These are phyloP conservation scores for Chauna torquata DNA, from an alignment of 2,113 vertebrate species.

Conservation along the genomic window DNA sequence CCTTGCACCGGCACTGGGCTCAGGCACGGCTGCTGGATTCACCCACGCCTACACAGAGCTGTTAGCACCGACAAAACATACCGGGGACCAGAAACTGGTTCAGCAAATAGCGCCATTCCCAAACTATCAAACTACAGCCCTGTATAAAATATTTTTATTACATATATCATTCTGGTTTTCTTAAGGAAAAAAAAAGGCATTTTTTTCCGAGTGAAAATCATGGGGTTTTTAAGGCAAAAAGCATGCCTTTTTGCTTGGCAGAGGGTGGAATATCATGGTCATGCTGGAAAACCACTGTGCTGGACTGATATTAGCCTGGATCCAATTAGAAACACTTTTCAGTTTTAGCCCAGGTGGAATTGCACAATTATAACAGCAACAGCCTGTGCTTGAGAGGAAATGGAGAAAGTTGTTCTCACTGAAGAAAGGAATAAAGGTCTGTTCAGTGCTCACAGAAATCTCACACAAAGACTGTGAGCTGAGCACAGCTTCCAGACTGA, in stretches of 20 bases:
- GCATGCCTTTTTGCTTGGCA: constrained; percentile 49
- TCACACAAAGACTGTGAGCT: neutral
- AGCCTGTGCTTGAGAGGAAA: constrained; percentile 31
- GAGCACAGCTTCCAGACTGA: neutral
- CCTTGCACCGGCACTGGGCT: neutral
- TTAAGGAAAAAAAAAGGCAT: fast-evolving
- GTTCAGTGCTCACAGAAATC: neutral
- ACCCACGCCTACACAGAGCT: neutral
- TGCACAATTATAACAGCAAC: constrained; percentile 44
- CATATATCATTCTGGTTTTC: constrained; percentile 13
- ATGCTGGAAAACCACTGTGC: constrained; percentile 33
- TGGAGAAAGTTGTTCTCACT: constrained; percentile 43
- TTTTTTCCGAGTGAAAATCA: constrained; percentile 48
- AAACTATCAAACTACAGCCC: constrained; percentile 1
- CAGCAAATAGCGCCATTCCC: neutral
- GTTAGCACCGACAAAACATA: neutral
- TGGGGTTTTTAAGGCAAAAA: constrained; percentile 30
- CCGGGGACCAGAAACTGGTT: neutral
- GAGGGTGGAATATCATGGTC: constrained; percentile 38
- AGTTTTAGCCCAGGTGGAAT: constrained; percentile 52
- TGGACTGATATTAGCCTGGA: constrained; percentile 54
- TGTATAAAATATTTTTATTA: constrained; percentile 48
- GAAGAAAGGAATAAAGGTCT: constrained; percentile 43
- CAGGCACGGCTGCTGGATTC: neutral
- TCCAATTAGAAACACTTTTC: constrained; percentile 61